Percentiles rank a stretch among this genome's conserved stretches.
phyloP scores from a whole-genome alignment of 2,797 vertebrate species.

The Lerista edwardsae region DNA sequence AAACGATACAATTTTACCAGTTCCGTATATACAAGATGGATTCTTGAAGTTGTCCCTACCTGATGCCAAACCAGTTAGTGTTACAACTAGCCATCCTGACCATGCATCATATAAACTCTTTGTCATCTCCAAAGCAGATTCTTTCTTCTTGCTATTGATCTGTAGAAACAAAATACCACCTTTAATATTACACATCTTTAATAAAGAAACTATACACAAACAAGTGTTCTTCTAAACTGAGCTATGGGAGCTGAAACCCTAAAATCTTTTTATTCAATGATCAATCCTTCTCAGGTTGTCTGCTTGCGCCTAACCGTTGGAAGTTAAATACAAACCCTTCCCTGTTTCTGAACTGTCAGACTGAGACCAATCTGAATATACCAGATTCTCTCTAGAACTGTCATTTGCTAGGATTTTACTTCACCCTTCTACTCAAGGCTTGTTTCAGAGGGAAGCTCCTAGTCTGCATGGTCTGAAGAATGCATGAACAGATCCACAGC shows the following conservation, averaged over 20 bases:
- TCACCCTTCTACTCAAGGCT: no score
- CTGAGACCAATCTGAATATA: neutral
- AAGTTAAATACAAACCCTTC: neutral
- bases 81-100: slow-evolving; percentile 98
- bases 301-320: neutral
- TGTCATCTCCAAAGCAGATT: slow-evolving; percentile 97
- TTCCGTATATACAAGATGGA: neutral
- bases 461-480: neutral
- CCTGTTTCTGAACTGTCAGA: neutral
- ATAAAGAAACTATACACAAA: neutral
- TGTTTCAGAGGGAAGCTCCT: neutral
- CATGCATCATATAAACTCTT: slow-evolving; percentile 97
- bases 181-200: slow-evolving; percentile 8
- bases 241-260: neutral
- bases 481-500: neutral
- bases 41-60: slow-evolving; percentile 75
- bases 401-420: no score
- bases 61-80: slow-evolving; percentile 95
- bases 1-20: neutral
- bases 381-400: neutral
- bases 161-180: slow-evolving; percentile 68
- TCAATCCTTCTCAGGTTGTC: neutral
- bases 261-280: neutral
- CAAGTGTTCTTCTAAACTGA: neutral
- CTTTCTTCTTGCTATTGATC: slow-evolving; percentile 99